These are phyloP conservation scores for Catocala fraxini DNA, from an alignment of 2,888 invertebrate species.

Conservation along the genomic window DNA sequence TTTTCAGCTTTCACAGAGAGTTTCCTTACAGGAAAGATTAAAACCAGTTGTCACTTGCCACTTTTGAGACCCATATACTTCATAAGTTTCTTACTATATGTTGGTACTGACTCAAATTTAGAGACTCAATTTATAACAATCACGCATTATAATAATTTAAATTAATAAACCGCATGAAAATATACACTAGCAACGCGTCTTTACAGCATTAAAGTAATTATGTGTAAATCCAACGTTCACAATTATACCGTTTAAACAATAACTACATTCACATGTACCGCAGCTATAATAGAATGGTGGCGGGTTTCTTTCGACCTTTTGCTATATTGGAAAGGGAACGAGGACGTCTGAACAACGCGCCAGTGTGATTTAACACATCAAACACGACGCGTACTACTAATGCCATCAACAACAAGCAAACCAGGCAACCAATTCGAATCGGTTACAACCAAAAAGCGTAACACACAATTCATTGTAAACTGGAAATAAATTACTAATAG, in stretches of 20 bases:
- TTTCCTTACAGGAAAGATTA: too few species aligned
- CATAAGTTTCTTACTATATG: too few species aligned
- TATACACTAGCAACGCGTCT: neutral
- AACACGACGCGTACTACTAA: neutral
- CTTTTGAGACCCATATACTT: too few species aligned
- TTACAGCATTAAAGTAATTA: constrained; percentile 15
- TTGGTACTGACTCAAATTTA: too few species aligned
- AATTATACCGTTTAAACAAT: constrained; percentile 29
- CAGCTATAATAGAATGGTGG: constrained; percentile 26
- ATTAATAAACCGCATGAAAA: constrained; percentile 12
- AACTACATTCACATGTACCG: constrained; percentile 31
- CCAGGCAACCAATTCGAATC: constrained; percentile 10
- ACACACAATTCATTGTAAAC: constrained; percentile 2
- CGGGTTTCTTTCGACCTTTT: constrained; percentile 49
- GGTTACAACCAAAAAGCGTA: constrained; percentile 14
- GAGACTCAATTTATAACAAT: too few species aligned
- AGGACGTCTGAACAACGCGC: constrained; percentile 39
- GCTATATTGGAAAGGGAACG: constrained; percentile 50
- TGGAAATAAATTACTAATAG: constrained; percentile 23
- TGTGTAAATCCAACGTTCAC: constrained; percentile 11
- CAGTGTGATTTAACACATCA: constrained; percentile 28
- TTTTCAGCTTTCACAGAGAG: too few species aligned
- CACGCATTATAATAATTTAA: constrained; percentile 6
- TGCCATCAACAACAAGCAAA: neutral
- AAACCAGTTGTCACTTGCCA: too few species aligned